Conservation (phyloP, 2,888 invertebrate species). For the Stenodera caucasica region DNA sequence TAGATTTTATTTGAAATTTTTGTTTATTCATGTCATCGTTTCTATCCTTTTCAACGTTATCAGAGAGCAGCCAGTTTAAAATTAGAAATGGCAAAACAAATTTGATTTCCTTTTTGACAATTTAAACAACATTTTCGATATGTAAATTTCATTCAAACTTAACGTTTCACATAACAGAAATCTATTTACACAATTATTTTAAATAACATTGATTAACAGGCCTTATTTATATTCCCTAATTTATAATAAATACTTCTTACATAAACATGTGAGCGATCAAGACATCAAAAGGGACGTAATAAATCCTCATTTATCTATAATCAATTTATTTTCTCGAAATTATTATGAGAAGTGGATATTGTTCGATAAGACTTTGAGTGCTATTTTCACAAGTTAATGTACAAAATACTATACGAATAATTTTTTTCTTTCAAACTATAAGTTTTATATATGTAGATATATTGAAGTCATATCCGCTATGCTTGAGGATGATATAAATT, state of each 20-base stretch:
- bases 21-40: conserved; percentile 15
- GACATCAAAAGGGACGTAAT: background rate
- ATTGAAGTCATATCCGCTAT: conserved; percentile 11
- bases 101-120: conserved; percentile 12
- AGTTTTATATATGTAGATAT: conserved; percentile 10
- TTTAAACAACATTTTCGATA: conserved; percentile 19
- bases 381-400: background rate
- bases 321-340: too few relatives aligned
- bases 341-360: too few relatives aligned
- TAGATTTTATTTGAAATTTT: conserved; percentile 10
- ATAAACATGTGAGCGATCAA: conserved; percentile 19
- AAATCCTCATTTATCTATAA: background rate
- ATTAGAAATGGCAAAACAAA: conserved; percentile 9
- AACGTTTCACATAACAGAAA: conserved; percentile 10
- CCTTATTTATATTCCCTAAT: conserved; percentile 13
- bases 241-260: conserved; percentile 10
- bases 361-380: background rate
- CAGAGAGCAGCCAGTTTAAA: background rate
- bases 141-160: conserved; percentile 17
- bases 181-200: too few relatives aligned
- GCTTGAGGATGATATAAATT: conserved; percentile 15
- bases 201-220: conserved; percentile 14
- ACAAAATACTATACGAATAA: conserved; percentile 10
- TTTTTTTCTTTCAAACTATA: background rate
- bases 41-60: too few relatives aligned